A percentile compares a stretch with the other conserved stretches of the same genome.
These are phyloP conservation scores for Hippoglossus hippoglossus DNA, from an alignment of 2,797 vertebrate species.

Conservation along the genomic window DNA sequence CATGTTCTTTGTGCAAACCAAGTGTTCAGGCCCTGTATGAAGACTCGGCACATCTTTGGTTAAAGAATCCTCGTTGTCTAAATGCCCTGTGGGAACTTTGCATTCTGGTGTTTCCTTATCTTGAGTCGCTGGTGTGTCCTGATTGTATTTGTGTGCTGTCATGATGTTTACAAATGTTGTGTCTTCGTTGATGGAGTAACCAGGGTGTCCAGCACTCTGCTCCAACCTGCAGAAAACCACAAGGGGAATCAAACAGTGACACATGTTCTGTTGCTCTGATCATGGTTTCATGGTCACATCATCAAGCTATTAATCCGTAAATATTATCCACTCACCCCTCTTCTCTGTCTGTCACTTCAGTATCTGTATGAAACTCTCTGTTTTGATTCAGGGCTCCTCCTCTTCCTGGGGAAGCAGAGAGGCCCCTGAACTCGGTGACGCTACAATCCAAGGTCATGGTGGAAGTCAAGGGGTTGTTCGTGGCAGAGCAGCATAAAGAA, in stretches of 20 bases:
- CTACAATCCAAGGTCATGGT: neutral
- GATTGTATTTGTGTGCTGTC: neutral
- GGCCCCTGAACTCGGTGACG: neutral
- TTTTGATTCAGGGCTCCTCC: neutral
- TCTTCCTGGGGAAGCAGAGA: neutral
- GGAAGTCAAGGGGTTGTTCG: neutral
- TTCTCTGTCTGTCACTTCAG: neutral
- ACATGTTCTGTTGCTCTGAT: neutral
- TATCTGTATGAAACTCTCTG: neutral
- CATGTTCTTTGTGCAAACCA: neutral
- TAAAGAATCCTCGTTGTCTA: neutral
- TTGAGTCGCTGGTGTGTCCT: neutral
- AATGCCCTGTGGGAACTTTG: neutral
- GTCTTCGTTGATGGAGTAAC: conserved; percentile 39
- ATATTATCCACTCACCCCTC: conserved; percentile 37
- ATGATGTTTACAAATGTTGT: conserved; percentile 6
- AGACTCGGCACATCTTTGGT: neutral
- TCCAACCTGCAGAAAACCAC: conserved; percentile 33
- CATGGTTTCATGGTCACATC: neutral
- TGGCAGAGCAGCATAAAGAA: neutral
- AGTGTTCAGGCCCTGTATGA: neutral
- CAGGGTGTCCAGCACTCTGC: conserved; percentile 7
- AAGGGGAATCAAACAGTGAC: neutral
- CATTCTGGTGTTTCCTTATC: neutral
- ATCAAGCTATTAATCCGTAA: neutral